Conservation (phyloP, 2,888 invertebrate species). For the Aquatica leii region DNA sequence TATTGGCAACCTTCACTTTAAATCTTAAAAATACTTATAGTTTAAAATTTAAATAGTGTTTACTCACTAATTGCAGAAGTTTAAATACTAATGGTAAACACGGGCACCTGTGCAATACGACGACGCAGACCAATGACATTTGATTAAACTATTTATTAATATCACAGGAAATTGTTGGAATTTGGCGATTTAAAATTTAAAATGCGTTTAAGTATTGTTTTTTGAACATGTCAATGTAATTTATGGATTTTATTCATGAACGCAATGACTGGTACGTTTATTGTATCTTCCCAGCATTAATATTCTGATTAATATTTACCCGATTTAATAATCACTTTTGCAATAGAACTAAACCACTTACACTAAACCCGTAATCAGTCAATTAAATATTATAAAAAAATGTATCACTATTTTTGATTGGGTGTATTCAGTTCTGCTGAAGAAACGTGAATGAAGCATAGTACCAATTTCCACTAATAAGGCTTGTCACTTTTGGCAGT, state of each 20-base stretch:
- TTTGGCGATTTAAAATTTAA: slow-evolving; percentile 9
- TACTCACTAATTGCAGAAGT: neutral
- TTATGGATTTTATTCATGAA: too few species aligned
- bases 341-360: neutral
- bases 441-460: slow-evolving; percentile 20
- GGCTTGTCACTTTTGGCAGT: slow-evolving; percentile 19
- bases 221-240: neutral
- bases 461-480: slow-evolving; percentile 15
- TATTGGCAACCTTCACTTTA: slow-evolving; percentile 10
- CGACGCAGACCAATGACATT: neutral
- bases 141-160: neutral
- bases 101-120: neutral
- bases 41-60: neutral
- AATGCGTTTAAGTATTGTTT: slow-evolving; percentile 1
- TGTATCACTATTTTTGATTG: neutral
- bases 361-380: neutral
- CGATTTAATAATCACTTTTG: too few species aligned
- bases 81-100: neutral
- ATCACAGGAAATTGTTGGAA: slow-evolving; percentile 3
- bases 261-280: too few species aligned
- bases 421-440: slow-evolving; percentile 11
- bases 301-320: too few species aligned
- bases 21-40: slow-evolving; percentile 5
- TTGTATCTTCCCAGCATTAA: too few species aligned
- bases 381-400: neutral